phyloP scores from a whole-genome alignment of 2,113 vertebrate species.

The Myotis davidii region DNA sequence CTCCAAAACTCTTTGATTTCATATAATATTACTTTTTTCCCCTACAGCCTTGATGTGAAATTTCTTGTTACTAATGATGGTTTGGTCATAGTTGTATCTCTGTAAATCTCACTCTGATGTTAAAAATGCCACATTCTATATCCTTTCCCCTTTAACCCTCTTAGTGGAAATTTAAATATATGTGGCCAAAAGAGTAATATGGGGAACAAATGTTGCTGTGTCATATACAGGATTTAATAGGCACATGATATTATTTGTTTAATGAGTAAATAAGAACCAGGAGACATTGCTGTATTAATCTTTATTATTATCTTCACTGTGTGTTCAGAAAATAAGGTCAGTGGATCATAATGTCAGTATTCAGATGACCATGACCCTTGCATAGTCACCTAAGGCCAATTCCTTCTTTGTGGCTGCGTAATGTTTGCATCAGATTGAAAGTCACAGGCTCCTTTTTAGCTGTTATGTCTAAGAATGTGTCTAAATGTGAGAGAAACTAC shows the following conservation, averaged over 20 bases:
- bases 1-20: constrained; percentile 65
- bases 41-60: constrained; percentile 51
- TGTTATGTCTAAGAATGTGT: neutral
- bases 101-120: neutral
- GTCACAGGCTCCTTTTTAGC: neutral
- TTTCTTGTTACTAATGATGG: constrained; percentile 47
- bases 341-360: neutral
- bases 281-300: neutral
- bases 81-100: neutral
- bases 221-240: neutral
- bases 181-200: neutral
- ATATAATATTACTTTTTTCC: constrained; percentile 52
- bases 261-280: neutral
- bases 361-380: neutral
- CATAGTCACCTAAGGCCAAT: neutral
- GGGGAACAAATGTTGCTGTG: neutral
- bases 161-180: neutral
- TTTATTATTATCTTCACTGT: neutral
- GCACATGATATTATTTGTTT: neutral
- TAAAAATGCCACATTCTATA: neutral
- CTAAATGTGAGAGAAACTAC: neutral
- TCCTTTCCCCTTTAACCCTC: neutral
- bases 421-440: neutral
- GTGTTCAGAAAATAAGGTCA: neutral
- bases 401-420: neutral